Percentiles rank a stretch among this genome's conserved stretches.
Evolutionary conservation across 1,140 invertebrate species (phyloP).

Genomic region (Plectrocnemia conspersa): DNA sequence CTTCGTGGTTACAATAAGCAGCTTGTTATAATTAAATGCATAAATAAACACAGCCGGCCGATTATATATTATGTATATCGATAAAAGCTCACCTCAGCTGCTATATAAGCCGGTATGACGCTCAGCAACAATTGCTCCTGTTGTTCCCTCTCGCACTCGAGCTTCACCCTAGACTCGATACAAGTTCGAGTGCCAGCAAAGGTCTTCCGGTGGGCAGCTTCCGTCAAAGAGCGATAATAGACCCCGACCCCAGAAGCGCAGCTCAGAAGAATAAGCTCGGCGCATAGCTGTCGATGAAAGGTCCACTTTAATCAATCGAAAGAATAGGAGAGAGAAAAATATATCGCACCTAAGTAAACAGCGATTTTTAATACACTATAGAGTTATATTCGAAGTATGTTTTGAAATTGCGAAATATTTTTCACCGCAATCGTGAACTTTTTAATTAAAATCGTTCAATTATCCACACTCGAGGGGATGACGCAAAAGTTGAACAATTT

Average conservation of each 20-base stretch:
- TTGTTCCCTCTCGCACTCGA: slow-evolving; percentile 88
- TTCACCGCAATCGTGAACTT: too few relatives aligned
- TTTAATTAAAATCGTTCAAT: slow-evolving; percentile 22
- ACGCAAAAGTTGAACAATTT: neutral
- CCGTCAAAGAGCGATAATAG: slow-evolving; percentile 83
- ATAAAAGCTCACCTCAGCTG: slow-evolving; percentile 81
- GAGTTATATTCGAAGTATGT: too few relatives aligned
- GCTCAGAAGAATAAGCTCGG: slow-evolving; percentile 70
- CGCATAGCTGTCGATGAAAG: slow-evolving; percentile 74
- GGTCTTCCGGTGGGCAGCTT: slow-evolving; percentile 75
- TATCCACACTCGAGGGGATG: neutral
- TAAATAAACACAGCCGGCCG: too few relatives aligned
- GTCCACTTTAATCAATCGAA: neutral
- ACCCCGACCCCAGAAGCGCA: slow-evolving; percentile 74
- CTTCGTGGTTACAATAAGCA: too few relatives aligned
- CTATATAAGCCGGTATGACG: slow-evolving; percentile 90
- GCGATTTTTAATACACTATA: neutral
- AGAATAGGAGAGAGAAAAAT: too few relatives aligned
- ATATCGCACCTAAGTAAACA: neutral
- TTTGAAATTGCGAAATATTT: too few relatives aligned
- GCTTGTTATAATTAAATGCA: too few relatives aligned
- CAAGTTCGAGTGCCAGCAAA: slow-evolving; percentile 85
- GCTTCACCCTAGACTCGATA: slow-evolving; percentile 85
- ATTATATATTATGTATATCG: too few relatives aligned
- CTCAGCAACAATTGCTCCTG: slow-evolving; percentile 87